Evolutionary conservation across 2,888 invertebrate species (phyloP).

Genomic region (Clanis bilineata): DNA sequence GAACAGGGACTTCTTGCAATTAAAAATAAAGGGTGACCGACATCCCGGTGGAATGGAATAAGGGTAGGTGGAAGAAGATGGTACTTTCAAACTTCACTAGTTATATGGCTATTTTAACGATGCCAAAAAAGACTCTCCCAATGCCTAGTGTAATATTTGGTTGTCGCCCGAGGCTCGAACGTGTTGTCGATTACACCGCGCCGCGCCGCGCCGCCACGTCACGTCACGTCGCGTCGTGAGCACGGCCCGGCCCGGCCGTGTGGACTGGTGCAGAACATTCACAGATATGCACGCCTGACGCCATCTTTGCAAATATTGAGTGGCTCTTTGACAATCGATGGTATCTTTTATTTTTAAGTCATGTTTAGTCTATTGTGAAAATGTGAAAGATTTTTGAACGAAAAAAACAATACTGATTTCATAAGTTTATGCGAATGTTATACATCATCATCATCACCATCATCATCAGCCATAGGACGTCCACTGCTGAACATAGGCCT

Average conservation of each 20-base stretch:
- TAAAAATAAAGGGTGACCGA: too few species aligned
- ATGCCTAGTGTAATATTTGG: neutral
- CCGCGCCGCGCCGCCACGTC: too few species aligned
- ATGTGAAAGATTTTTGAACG: neutral
- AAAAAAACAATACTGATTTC: too few species aligned
- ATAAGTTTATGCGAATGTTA: too few species aligned
- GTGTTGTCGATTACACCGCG: neutral
- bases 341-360: neutral
- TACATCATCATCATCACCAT: too few species aligned
- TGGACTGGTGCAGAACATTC: neutral
- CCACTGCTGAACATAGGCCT: too few species aligned
- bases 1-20: too few species aligned
- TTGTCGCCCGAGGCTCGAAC: neutral
- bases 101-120: too few species aligned
- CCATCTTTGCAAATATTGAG: neutral
- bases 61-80: too few species aligned
- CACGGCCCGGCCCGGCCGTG: neutral
- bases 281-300: neutral
- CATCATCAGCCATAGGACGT: too few species aligned
- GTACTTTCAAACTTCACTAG: too few species aligned
- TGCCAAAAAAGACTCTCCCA: neutral
- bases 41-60: too few species aligned
- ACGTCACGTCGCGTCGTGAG: neutral
- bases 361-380: neutral
- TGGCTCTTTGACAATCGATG: neutral